A percentile compares a stretch with the other conserved stretches of the same genome.
These are phyloP conservation scores for Mergus octosetaceus DNA, from an alignment of 2,797 vertebrate species.

Conservation along the genomic window DNA sequence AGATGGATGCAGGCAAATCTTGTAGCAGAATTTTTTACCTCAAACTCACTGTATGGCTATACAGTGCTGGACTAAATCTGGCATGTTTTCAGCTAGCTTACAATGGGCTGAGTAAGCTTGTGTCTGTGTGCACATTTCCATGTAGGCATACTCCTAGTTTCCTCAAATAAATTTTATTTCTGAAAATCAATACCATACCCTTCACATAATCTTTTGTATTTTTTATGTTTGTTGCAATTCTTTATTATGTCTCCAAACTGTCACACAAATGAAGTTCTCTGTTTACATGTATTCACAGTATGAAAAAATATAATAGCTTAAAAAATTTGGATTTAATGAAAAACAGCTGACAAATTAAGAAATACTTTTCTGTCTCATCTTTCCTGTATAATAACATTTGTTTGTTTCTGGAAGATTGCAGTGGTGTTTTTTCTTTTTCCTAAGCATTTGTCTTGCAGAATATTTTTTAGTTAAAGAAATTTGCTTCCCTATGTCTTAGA, in stretches of 20 bases:
- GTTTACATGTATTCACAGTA: conserved; percentile 19
- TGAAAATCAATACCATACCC: conserved; percentile 1
- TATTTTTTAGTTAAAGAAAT: conserved; percentile 52
- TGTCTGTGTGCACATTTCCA: not conserved
- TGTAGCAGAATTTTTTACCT: not conserved
- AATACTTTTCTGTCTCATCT: conserved; percentile 14
- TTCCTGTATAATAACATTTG: conserved; percentile 34
- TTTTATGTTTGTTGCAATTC: conserved; percentile 47
- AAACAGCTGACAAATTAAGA: conserved; percentile 53
- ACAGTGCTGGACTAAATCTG: not conserved
- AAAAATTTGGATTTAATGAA: conserved; percentile 35
- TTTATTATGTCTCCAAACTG: conserved; percentile 17
- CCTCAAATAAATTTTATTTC: not conserved
- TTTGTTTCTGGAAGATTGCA: conserved; percentile 38
- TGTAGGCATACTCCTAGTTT: not conserved
- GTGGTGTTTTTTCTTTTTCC: not conserved
- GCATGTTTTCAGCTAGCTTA: not conserved
- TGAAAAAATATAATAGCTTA: conserved; percentile 47
- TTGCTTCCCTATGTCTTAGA: conserved; percentile 22
- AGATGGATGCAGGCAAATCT: not conserved
- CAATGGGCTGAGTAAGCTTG: not conserved
- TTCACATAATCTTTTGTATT: conserved; percentile 11
- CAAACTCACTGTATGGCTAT: not conserved
- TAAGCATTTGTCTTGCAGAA: conserved; percentile 34
- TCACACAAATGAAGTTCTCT: conserved; percentile 33